Evolutionary conservation across 2,113 vertebrate species (phyloP).

Genomic region (Sinocyclocheilus anshuiensis): DNA sequence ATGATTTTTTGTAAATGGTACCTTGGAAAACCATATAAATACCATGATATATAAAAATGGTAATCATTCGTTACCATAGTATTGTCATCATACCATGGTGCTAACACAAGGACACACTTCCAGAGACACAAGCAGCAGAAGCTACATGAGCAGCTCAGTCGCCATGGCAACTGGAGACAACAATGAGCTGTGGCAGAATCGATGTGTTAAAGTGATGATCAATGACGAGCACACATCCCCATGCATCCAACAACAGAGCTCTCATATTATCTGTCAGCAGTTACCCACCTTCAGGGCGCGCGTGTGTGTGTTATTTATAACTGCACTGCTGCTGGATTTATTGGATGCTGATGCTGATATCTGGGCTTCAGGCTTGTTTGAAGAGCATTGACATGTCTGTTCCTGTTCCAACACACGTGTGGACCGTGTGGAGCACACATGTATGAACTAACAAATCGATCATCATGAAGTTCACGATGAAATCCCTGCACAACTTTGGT

Average conservation of each 20-base stretch:
- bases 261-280: constrained; percentile 25
- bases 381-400: constrained; percentile 64
- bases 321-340: background rate
- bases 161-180: constrained; percentile 37
- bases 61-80: background rate
- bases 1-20: too few species aligned
- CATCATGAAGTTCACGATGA: constrained; percentile 71
- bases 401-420: constrained; percentile 24
- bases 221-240: background rate
- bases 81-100: background rate
- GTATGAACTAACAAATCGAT: constrained; percentile 58
- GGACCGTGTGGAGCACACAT: constrained; percentile 25
- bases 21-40: too few species aligned
- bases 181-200: constrained; percentile 29
- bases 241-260: background rate
- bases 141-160: background rate
- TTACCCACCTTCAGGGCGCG: background rate
- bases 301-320: constrained; percentile 30
- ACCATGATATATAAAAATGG: background rate
- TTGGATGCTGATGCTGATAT: constrained; percentile 27
- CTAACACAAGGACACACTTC: background rate
- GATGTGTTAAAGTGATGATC: constrained; percentile 33
- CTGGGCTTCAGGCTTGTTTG: constrained; percentile 28
- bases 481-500: constrained; percentile 51
- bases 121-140: background rate